Evolutionary conservation across 2,113 vertebrate species (phyloP), one percentile per base, ranked within the genome.

Genomic region (Probosciger aterrimus): DNA sequence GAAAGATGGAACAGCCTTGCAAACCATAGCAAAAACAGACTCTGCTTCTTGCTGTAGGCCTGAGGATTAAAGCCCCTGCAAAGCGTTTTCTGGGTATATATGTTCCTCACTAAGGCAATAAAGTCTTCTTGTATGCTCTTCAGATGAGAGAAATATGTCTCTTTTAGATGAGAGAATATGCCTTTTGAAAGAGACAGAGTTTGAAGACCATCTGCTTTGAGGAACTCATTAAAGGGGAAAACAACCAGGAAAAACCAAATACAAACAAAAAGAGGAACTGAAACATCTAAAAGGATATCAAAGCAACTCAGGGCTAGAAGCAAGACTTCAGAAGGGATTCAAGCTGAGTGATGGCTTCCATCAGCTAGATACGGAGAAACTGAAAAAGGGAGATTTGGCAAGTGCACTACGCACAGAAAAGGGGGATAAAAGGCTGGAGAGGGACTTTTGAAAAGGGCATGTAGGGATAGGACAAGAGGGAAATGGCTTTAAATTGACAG

Each of bases 181-280:
- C 2, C 70, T 73, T 82, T 60, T 68, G 93, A 93, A 93, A 92
- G 91, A 92, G 22, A 41, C 8, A 4, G 78, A 87, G 67, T 19
- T 71, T 86, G 88, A 37, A 90, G 81, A 50, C 57, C 70, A 64
- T 30, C 71, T 76, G 82, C 88, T 95, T 86, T 82, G 71, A 93
- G 86, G 67, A 81, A 77, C 55, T 92, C 88, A 33, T 95, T 68
- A 86, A 80, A 92, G 88, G 47, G 71, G 79, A 77, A 15, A 37
- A 75, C 33, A 52, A 82, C 63, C 60, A 85, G 67, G 50, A 7
- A 67, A 74, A 81, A 13, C 11, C 25, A 18, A 85, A 28, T 31
- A 3, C 43, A 33, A 88, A 75, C 65, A 74, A 50, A 19, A 62
- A 65, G 35, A n/a, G 67, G 44, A 76, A 24, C 3, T 2, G 52